Evolutionary conservation across 2,888 invertebrate species (phyloP).

Genomic region (Acholoe squamosa): DNA sequence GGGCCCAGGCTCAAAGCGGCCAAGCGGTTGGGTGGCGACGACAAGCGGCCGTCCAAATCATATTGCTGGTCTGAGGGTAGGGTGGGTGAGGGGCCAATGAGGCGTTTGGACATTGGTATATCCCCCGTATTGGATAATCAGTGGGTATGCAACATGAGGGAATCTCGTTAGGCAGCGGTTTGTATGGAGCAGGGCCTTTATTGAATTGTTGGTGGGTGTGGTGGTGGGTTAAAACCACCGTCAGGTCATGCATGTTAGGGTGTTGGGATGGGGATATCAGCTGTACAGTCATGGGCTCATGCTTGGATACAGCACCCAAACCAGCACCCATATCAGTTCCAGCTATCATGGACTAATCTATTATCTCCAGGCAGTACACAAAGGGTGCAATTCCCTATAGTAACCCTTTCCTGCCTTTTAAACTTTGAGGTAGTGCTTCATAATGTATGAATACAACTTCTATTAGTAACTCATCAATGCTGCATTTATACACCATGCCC

Average conservation of each 20-base stretch:
- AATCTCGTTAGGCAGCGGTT: neutral
- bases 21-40: neutral
- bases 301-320: neutral
- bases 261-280: neutral
- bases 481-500: too few relatives aligned
- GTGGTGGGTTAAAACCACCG: neutral
- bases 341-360: slow-evolving; percentile 31
- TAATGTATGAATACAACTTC: too few relatives aligned
- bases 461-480: neutral
- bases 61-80: neutral
- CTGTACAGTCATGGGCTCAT: neutral
- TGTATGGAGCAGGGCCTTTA: neutral
- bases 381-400: neutral
- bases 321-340: neutral
- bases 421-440: neutral
- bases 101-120: slow-evolving; percentile 30
- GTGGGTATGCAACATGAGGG: slow-evolving; percentile 45
- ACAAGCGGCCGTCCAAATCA: slow-evolving; percentile 25
- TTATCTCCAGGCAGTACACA: neutral
- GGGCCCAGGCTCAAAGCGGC: neutral
- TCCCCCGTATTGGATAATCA: slow-evolving; percentile 39
- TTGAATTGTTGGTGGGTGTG: neutral
- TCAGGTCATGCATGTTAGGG: neutral
- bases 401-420: neutral
- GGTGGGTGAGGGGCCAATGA: slow-evolving; percentile 28